Evolutionary conservation across 2,888 invertebrate genomes (phyloP).

Genomic region (Terebella lapidaria): DNA sequence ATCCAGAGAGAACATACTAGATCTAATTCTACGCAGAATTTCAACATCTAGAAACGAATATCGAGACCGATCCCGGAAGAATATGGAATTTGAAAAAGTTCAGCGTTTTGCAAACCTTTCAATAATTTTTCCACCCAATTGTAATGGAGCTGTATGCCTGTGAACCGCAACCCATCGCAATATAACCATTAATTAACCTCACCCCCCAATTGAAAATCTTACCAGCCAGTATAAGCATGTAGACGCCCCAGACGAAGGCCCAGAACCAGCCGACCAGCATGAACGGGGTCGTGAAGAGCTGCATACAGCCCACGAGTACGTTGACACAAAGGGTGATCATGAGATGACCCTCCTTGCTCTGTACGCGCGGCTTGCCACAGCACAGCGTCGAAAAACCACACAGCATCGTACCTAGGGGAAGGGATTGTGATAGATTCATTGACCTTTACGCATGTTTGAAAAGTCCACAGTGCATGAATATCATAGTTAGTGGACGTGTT

Average conservation of each 20-base stretch:
- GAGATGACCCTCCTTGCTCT: conserved; percentile 43
- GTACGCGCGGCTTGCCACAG: conserved; percentile 46
- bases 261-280: conserved; percentile 91
- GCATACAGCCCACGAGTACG: conserved; percentile 79
- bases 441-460: background rate
- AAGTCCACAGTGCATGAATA: background rate
- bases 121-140: no score
- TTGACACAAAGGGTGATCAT: conserved; percentile 74
- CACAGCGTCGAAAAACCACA: conserved; percentile 67
- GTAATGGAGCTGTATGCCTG: no score
- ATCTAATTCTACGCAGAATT: no score
- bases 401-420: conserved; percentile 72
- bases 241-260: conserved; percentile 96
- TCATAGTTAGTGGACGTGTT: no score
- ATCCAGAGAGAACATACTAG: no score
- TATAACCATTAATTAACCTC: no score
- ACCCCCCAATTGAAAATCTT: no score
- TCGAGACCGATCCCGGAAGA: no score
- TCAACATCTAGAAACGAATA: no score
- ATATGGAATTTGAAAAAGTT: no score
- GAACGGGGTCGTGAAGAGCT: conserved; percentile 88
- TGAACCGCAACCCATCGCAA: no score
- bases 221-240: conserved; percentile 85
- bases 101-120: no score
- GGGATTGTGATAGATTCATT: background rate